phyloP scores from a whole-genome alignment of 2,797 vertebrate species.

The Phrynocephalus forsythii region DNA sequence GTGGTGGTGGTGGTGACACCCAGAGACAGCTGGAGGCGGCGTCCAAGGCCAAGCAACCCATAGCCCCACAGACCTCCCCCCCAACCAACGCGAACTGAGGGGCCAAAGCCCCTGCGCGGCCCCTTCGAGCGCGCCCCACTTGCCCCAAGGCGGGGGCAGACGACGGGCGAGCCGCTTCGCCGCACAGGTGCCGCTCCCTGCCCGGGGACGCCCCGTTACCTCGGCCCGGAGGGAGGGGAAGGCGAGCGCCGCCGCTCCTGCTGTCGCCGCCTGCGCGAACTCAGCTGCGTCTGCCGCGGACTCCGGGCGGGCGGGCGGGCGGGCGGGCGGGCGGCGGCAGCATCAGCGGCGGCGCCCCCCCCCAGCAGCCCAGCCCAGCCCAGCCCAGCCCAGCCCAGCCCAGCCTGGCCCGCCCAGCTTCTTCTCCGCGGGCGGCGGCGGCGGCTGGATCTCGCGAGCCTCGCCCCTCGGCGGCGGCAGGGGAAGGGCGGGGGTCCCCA shows the following conservation, averaged over 20 bases:
- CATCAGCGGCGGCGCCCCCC: not conserved
- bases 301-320: not conserved
- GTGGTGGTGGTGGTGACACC: too few species aligned
- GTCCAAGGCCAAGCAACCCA: too few species aligned
- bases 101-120: not conserved
- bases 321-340: not conserved
- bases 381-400: not conserved
- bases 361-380: not conserved
- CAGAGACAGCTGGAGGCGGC: too few species aligned
- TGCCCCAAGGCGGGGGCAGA: not conserved
- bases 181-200: too few species aligned
- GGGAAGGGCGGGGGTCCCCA: too few species aligned
- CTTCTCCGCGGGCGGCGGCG: not conserved
- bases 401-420: not conserved
- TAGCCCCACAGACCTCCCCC: too few species aligned
- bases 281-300: not conserved
- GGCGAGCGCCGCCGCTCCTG: not conserved
- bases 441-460: slow-evolving; percentile 13
- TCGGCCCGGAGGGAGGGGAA: too few species aligned
- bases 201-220: not conserved
- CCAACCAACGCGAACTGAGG: too few species aligned
- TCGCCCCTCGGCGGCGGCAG: not conserved
- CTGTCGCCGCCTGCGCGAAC: not conserved
- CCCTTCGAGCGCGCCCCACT: not conserved
- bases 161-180: not conserved